phyloP scores from a whole-genome alignment of 2,797 vertebrate genomes.

The Aratinga solstitialis region DNA sequence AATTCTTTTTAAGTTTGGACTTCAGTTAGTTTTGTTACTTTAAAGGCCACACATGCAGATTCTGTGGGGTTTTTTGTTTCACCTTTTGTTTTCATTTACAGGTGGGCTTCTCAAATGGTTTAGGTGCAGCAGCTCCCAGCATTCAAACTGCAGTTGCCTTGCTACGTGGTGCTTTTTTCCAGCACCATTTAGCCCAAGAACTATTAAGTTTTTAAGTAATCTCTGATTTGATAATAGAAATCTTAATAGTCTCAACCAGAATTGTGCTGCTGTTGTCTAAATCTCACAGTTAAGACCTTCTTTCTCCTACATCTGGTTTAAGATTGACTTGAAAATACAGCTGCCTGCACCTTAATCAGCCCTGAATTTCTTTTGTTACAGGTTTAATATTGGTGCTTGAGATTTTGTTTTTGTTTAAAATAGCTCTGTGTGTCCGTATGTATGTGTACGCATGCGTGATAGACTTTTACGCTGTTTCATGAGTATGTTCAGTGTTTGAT shows the following conservation, averaged over 20 bases:
- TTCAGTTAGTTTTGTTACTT: slow-evolving; percentile 89
- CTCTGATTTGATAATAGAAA: not conserved
- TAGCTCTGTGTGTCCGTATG: slow-evolving; percentile 35
- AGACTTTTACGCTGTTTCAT: not conserved
- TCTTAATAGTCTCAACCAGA: slow-evolving; percentile 20
- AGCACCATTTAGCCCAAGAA: slow-evolving; percentile 42
- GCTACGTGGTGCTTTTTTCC: not conserved
- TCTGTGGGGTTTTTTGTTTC: slow-evolving; percentile 79
- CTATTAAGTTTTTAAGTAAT: slow-evolving; percentile 25
- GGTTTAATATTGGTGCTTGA: slow-evolving; percentile 75
- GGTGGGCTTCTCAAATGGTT: slow-evolving; percentile 88
- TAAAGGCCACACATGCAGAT: slow-evolving; percentile 74
- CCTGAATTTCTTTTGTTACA: slow-evolving; percentile 78
- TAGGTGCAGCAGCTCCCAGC: slow-evolving; percentile 87
- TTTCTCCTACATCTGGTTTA: not conserved
- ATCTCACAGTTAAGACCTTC: not conserved
- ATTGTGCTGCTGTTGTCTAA: slow-evolving; percentile 21
- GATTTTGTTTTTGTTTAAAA: slow-evolving; percentile 52
- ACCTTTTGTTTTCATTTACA: slow-evolving; percentile 85
- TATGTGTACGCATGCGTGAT: slow-evolving; percentile 26
- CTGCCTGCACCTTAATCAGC: slow-evolving; percentile 81
- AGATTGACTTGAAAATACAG: slow-evolving; percentile 53
- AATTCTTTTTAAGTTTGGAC: slow-evolving; percentile 85
- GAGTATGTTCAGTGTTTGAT: not conserved
- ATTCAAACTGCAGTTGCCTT: not conserved